These are phyloP conservation scores for Dermatemys mawii DNA, from an alignment of 2,113 vertebrate species.

Conservation along the genomic window DNA sequence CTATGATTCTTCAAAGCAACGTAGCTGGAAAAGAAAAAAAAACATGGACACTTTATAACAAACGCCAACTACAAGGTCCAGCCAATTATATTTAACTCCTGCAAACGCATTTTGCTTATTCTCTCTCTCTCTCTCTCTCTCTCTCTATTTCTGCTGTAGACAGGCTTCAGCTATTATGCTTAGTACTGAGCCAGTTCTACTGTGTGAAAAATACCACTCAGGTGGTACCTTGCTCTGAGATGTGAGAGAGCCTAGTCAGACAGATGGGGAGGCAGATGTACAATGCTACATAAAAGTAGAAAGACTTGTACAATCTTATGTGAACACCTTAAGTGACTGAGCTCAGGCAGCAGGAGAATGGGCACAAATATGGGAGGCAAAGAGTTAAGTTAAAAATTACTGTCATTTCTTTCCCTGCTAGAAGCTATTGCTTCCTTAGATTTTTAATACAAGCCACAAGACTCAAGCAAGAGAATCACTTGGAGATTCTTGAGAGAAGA, in stretches of 20 bases:
- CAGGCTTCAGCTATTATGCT: slow-evolving; percentile 8
- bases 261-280: slow-evolving; percentile 85
- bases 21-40: slow-evolving; percentile 72
- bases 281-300: slow-evolving; percentile 71
- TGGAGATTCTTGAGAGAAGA: slow-evolving; percentile 68
- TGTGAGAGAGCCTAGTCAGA: slow-evolving; percentile 58
- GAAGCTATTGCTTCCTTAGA: slow-evolving; percentile 65
- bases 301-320: slow-evolving; percentile 71
- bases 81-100: slow-evolving; percentile 80
- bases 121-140: not conserved
- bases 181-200: not conserved
- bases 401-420: slow-evolving; percentile 42
- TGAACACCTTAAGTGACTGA: slow-evolving; percentile 55
- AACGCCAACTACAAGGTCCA: slow-evolving; percentile 72
- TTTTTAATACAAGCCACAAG: slow-evolving; percentile 37
- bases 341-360: slow-evolving; percentile 13
- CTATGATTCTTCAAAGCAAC: slow-evolving; percentile 83
- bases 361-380: not conserved
- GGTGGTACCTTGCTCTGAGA: slow-evolving; percentile 60
- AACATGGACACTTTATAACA: slow-evolving; percentile 75
- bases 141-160: slow-evolving; percentile 34
- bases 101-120: slow-evolving; percentile 9
- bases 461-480: slow-evolving; percentile 55
- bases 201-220: slow-evolving; percentile 64
- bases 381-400: slow-evolving; percentile 67